A percentile compares a stretch with the other conserved stretches of the same genome.
phyloP scores from a whole-genome alignment of 2,113 vertebrate species.

The Uria lomvia region DNA sequence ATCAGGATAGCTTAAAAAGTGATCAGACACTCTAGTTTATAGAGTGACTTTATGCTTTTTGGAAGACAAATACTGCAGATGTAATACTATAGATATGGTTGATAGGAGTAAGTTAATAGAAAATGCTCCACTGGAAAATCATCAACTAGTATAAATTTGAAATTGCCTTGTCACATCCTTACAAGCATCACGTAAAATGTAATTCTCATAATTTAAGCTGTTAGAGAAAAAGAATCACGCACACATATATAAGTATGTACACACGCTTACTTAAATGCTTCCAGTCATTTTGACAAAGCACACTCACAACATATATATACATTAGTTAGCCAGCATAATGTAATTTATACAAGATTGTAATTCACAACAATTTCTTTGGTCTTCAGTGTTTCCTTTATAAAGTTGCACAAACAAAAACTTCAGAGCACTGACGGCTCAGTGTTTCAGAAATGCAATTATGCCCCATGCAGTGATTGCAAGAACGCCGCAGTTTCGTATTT shows the following conservation, averaged over 20 bases:
- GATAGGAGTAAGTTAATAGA: background rate
- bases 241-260: background rate
- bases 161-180: background rate
- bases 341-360: conserved; percentile 49
- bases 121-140: conserved; percentile 17
- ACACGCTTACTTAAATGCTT: background rate
- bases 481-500: background rate
- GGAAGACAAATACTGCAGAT: background rate
- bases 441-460: conserved; percentile 65
- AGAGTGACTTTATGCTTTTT: background rate
- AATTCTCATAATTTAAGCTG: conserved; percentile 13
- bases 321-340: background rate
- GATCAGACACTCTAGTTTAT: background rate
- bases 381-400: conserved; percentile 42
- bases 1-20: background rate
- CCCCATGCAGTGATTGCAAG: conserved; percentile 54
- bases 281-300: conserved; percentile 3
- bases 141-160: background rate
- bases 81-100: background rate
- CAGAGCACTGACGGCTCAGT: conserved; percentile 45
- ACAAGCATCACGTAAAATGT: background rate
- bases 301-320: background rate
- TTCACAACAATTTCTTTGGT: conserved; percentile 15
- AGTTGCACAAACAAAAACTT: conserved; percentile 31
- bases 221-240: background rate